Percentiles rank a stretch among this genome's conserved stretches.
phyloP scores from a whole-genome alignment of 2,888 invertebrate genomes.

The Iselma pallidipennis region DNA sequence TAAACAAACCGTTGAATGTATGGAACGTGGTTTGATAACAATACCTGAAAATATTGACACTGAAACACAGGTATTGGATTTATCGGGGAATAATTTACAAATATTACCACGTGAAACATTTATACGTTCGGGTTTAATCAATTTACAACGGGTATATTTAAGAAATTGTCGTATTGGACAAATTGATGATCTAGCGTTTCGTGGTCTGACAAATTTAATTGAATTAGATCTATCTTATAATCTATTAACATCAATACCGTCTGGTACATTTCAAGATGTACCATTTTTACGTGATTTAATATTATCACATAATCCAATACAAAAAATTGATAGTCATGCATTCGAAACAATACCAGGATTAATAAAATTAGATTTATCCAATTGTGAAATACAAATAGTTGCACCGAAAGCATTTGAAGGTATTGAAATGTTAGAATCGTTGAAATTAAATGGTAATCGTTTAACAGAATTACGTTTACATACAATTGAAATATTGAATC shows the following conservation, averaged over 20 bases:
- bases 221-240: slow-evolving; percentile 88
- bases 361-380: slow-evolving; percentile 81
- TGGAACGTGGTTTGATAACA: slow-evolving; percentile 78
- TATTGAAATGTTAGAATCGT: slow-evolving; percentile 72
- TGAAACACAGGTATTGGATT: slow-evolving; percentile 88
- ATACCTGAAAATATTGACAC: slow-evolving; percentile 86
- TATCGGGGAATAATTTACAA: slow-evolving; percentile 85
- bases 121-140: slow-evolving; percentile 76
- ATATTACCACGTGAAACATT: slow-evolving; percentile 83
- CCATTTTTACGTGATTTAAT: slow-evolving; percentile 82
- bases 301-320: slow-evolving; percentile 79
- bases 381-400: slow-evolving; percentile 79
- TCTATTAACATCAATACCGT: slow-evolving; percentile 78
- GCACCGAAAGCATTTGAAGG: slow-evolving; percentile 78
- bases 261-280: slow-evolving; percentile 76
- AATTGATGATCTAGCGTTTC: slow-evolving; percentile 83
- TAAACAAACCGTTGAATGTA: slow-evolving; percentile 91
- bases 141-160: slow-evolving; percentile 85
- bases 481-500: slow-evolving; percentile 74
- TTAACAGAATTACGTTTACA: slow-evolving; percentile 72
- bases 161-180: slow-evolving; percentile 82
- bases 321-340: slow-evolving; percentile 75
- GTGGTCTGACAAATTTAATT: slow-evolving; percentile 84
- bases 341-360: slow-evolving; percentile 76
- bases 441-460: slow-evolving; percentile 82